Evolutionary conservation across 1,140 invertebrate species (phyloP), one percentile per base, ranked within the genome.

Genomic region (Mamestra configurata): DNA sequence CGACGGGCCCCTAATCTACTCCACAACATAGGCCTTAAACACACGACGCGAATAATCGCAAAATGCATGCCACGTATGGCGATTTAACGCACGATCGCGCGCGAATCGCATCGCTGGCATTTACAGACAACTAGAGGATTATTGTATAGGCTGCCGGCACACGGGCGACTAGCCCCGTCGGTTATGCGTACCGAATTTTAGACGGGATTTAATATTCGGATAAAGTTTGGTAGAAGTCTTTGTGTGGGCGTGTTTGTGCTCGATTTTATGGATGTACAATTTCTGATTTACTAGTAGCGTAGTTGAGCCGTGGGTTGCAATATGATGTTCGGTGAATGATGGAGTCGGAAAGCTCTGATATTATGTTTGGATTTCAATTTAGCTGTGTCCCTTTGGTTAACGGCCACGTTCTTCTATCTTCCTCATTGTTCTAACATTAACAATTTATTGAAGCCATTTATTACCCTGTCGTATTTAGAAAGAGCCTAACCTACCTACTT

Each of bases 11-110:
- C 64, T 46, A 43, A 68, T 68, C 37, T 46, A 24, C 40, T 35
- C 18, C 40, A 35, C 40, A 68, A 68, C 22, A 46, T 27, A 46
- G 40, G 64, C 64, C 37, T 49, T 68, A 15, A 24, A 46, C 64
- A 68, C 64, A 46, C 64, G 40, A 43, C 40, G 64, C 64, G 22
- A 20, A 49, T 68, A 68, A 46, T 68, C 64, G 64, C 64, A 27
- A 68, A 68, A 68, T 46, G 64, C 64, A 68, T 46, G 40, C 59
- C 59, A 64, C 64, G 64, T 43, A 68, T 46, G 15, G 64, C 64
- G 64, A 68, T 68, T 68, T 68, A 68, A 68, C 64, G 64, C 64
- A 68, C 64, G 64, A 49, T 68, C 64, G 64, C 64, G 40, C 64
- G 64, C 40, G 64, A 68, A 68, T 68, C 64, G 64, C 64, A 49